phyloP scores from a whole-genome alignment of 2,797 vertebrate species.

The Columba guinea region DNA sequence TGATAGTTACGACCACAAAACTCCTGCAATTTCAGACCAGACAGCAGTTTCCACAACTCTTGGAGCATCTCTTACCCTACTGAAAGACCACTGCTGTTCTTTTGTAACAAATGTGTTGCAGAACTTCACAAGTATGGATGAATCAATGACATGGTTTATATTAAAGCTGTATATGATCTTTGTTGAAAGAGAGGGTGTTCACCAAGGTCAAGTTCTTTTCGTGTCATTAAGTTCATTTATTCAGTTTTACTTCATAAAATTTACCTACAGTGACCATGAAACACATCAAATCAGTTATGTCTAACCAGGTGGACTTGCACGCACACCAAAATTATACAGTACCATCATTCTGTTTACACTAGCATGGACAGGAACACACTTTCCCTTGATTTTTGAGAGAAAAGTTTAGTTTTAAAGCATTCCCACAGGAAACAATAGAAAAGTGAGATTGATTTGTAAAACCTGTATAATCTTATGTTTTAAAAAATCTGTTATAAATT shows the following conservation, averaged over 20 bases:
- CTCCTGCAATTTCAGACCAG: background rate
- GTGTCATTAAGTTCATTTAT: background rate
- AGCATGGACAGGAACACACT: background rate
- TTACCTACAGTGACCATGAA: background rate
- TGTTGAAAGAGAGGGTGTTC: background rate
- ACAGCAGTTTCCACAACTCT: rapidly evolving
- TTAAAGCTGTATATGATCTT: background rate
- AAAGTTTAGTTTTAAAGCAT: background rate
- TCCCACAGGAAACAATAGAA: background rate
- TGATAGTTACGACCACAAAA: background rate
- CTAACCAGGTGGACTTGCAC: background rate
- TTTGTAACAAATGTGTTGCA: background rate
- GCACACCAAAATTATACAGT: background rate
- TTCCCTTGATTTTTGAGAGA: background rate
- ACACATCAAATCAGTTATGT: background rate
- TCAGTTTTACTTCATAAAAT: background rate
- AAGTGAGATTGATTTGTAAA: background rate
- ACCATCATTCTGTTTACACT: background rate
- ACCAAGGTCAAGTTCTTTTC: background rate
- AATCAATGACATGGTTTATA: background rate
- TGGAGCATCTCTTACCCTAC: background rate
- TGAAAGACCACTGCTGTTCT: background rate
- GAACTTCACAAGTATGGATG: background rate
- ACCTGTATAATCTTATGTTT: background rate
- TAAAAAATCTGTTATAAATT: background rate